Base-by-base conservation (phyloP, 2,113 vertebrate species). In the Empidonax alnorum region DNA sequence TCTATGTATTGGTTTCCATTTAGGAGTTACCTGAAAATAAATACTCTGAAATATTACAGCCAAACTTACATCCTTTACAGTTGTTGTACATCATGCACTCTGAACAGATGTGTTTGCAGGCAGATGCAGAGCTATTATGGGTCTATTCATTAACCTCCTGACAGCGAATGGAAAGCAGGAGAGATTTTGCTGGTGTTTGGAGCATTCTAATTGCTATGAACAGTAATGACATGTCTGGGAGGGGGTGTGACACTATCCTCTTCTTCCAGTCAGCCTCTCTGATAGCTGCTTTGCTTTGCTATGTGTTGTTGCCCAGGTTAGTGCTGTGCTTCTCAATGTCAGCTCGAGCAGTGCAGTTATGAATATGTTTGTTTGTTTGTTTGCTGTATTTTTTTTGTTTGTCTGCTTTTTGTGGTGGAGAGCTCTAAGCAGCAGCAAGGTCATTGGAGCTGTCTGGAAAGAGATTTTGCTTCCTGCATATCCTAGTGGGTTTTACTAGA, bases 161-260 rank as follows among this genome's bases (percentile, higher is more conserved):
- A 21, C n/a, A 67, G 25, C n/a, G 63, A 13, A 46, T 27, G 69
- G 39, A 53, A 61, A 71, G 17, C 52, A 49, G 62, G 61, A 85
- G 52, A 89, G 62, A 55, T 83, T 79, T 79, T 71, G 44, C 42
- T 10, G 12, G n/a, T 31, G 6, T 58, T 58, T 58, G 39, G 47
- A 59, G 52, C 39, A 65, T 75, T 82, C 56, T 42, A 53, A 18
- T 68, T 92, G 62, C 84, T 63, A 2, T n/a, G 33, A 76, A 9
- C 61, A 67, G 15, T 10, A 27, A 23, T 63, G 62, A 20, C 35
- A 20, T 0, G 0, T 75, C 0, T 3, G 13, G 12, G 27, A 77
- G 9, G 11, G 22, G 28, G 50, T 49, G 11, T 46, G 68, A 58
- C 3, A 4, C 14, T 35, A 3, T 56, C 53, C 33, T 65, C 30